Percentiles rank a stretch among this genome's conserved stretches.
Conservation (phyloP, 2,113 vertebrate species). For the Thunnus thynnus region DNA sequence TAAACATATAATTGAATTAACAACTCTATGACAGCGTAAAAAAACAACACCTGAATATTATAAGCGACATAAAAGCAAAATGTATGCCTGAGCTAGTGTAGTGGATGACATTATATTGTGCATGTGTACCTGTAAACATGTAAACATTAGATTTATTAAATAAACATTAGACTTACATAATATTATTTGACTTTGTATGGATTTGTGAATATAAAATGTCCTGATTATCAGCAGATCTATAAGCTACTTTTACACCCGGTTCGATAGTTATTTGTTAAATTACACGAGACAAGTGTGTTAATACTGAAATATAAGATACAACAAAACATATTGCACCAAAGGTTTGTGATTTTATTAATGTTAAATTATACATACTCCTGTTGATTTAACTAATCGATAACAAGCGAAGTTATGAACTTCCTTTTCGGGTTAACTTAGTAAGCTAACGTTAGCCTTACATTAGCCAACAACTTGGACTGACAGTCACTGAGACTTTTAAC, state of each 20-base stretch:
- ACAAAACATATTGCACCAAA: not conserved
- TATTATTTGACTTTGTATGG: not conserved
- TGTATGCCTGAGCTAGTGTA: no score
- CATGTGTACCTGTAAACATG: no score
- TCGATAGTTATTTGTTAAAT: no score
- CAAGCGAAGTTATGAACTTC: constrained; percentile 46
- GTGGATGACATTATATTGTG: no score
- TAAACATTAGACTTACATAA: not conserved
- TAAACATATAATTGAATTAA: no score
- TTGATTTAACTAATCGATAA: not conserved
- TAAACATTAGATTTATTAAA: not conserved
- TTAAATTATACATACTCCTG: not conserved
- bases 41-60: no score
- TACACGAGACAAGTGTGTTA: no score
- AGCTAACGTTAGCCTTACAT: constrained; percentile 44
- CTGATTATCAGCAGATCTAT: no score
- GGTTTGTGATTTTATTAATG: not conserved
- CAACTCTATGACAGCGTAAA: no score
- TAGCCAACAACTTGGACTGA: not conserved
- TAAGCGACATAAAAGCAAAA: no score
- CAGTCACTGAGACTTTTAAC: not conserved
- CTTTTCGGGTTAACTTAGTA: constrained; percentile 24
- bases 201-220: not conserved
- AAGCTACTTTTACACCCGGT: no score
- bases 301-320: no score